Base-by-base conservation (phyloP, 2,888 invertebrate species). In the Eupeodes luniger region DNA sequence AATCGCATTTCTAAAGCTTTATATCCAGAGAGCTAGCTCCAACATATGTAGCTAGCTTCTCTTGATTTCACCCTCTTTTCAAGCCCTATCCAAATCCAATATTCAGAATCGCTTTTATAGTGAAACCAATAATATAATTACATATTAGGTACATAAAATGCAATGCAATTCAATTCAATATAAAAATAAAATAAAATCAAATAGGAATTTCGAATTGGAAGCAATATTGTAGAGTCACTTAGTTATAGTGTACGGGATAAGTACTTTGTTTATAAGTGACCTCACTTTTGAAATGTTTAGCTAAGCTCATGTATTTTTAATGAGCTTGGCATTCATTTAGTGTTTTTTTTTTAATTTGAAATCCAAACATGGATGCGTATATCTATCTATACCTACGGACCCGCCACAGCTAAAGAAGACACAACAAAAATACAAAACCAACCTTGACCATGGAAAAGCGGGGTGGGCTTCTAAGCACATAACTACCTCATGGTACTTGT, bases 221-320 rank as follows among this genome's bases (percentile, higher is more conserved):
- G 11, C 59, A 12, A 72, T 47, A 19, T 0, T 47, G n/a, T 53
- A 40, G 36, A 40, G 2, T 5, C 9, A 57, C 27, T 12, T 27
- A 27, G 4, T 34, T 40, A 40, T 2, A 36, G 12, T 36, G 14
- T n/a, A 66, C n/a, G 47, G 62, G 12, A 64, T 16, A 10, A 12
- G 19, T 9, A 44, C 2, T 0, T 34, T 40, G 40, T 40, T 40
- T 40, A 40, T 40, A 51, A 40, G 55, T 70, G 55, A 69, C 53
- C 53, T 69, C 57, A 27, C 27, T 40, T 62, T 16, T n/a, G 34
- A n/a, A 53, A 12, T 49, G 79, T 69, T 51, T 55, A 55, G 67
- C 51, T 40, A 55, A 49, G 70, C 62, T 79, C 53, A 70, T 79
- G 70, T 61, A 79, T 79, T 79, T 72, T 70, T 79, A 79, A 79